Base-by-base conservation (phyloP, 2,113 vertebrate genomes). In the Syngnathus scovelli region DNA sequence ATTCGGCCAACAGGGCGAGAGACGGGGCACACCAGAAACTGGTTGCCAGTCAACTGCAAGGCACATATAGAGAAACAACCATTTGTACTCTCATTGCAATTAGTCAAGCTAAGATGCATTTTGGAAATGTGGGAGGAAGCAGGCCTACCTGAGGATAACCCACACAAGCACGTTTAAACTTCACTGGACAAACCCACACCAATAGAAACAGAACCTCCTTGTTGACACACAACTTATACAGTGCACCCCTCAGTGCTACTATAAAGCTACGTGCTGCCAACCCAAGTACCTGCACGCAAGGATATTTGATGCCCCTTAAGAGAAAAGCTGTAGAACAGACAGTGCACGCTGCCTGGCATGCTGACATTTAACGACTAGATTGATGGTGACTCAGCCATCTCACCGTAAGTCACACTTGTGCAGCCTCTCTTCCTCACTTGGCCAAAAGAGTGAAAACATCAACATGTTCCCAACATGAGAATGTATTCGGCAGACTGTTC, bases 381-480 rank as follows among this genome's bases (percentile, higher is more conserved):
- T 27, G 15, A 58, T 8, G 33, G 12, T 59, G 67, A 38, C 38
- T 18, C 58, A 33, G 18, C 10, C 19, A 62, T 64, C 48, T 21
- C 39, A 44, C 33, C 15, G 19, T 55, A 41, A 41, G 36, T 56
- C 13, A 23, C 74, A 70, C 19, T 49, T 7, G 55, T 1, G 66
- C 69, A 66, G 64, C 49, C 67, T 54, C 49, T 62, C 39, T 11
- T 11, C 36, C 10, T 16, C 44, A 10, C 13, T 23, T 1, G 55
- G 44, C 65, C 21, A 54, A 27, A 37, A 41, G 18, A 37, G 41
- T 59, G 39, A 64, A 60, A 36, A 19, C 52, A 23, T 4, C 0
- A 62, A 61, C 33, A 18, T 74, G 59, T 69, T 41, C 48, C 23
- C 39, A 36, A 74, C 23, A 21, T 19, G 11, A 33, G 21, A 72